Base-by-base conservation (phyloP, 2,888 invertebrate genomes). In the Ischnus inquisitorius region DNA sequence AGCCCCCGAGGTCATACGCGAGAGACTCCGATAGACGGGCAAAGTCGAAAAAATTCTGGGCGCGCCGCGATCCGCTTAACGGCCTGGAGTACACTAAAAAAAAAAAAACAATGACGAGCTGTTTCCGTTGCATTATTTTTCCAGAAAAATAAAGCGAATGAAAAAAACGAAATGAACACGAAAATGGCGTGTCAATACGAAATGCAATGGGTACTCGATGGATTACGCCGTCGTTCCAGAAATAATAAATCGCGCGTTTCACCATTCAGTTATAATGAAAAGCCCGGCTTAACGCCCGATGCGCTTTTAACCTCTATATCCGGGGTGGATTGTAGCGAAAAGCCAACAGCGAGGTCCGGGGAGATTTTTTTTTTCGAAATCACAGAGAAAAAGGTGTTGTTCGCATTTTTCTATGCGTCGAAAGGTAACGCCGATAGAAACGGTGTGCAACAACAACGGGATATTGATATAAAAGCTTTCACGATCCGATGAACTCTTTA, bases 1-100 rank as follows among this genome's bases (percentile, higher is more conserved):
- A 91, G 90, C 89, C 87, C 86, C 88, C 87, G 89, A 88, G 90
- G 90, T 91, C 91, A 88, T 85, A 87, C 81, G 69, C 69, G 51
- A 75, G 60, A 75, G 22, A 65, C 41, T 57, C 25, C 25, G 41
- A 12, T 51, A 34, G 41, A 60, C 57, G 39, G 25, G 34, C 51
- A 64, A 72, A 77, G 60, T 39, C 69, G 19, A 71, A 25, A 51
- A 54, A 74, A 62, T 62, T 60, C 57, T 34, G 34, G 19, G 12
- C 25, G 1, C 25, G 28, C 6, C 74, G 39, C 25, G 48, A 68
- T 48, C 39, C 34, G 22, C 41, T 77, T 51, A 41, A 64, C 43
- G 67, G 62, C 60, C 48, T 10, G 16, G 14, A 6, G 57, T 54
- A 51, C 16, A 43, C 46, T 46, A 25, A 28, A 62, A 74, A 74